phyloP scores from a whole-genome alignment of 1,140 invertebrate genomes.

The Rhyacophila brunnea region DNA sequence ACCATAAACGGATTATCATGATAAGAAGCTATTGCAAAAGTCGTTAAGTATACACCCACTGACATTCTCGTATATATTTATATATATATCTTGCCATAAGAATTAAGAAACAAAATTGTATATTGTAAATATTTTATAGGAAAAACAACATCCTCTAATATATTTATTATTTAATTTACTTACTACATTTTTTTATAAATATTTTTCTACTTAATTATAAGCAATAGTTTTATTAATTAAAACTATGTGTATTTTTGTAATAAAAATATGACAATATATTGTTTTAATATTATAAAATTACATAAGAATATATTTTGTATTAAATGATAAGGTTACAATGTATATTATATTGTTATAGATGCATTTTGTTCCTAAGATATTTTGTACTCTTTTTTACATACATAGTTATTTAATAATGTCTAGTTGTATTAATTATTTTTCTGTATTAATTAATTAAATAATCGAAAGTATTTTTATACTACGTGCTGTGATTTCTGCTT shows the following conservation, averaged over 20 bases:
- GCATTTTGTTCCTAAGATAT: neutral
- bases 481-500: slow-evolving; percentile 10
- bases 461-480: neutral
- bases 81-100: no score
- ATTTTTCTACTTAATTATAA: neutral
- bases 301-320: neutral
- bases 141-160: no score
- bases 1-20: no score
- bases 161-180: neutral
- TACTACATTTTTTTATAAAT: no score
- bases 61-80: no score
- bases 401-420: no score
- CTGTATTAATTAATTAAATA: neutral
- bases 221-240: neutral
- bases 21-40: no score
- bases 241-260: neutral
- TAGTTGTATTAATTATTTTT: neutral
- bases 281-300: no score
- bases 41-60: no score
- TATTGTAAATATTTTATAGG: no score
- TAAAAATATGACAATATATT: neutral
- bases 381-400: no score
- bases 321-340: neutral
- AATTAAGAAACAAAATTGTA: no score
- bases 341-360: neutral